Evolutionary conservation across 2,888 invertebrate species (phyloP).

Genomic region (Lymantria dispar): DNA sequence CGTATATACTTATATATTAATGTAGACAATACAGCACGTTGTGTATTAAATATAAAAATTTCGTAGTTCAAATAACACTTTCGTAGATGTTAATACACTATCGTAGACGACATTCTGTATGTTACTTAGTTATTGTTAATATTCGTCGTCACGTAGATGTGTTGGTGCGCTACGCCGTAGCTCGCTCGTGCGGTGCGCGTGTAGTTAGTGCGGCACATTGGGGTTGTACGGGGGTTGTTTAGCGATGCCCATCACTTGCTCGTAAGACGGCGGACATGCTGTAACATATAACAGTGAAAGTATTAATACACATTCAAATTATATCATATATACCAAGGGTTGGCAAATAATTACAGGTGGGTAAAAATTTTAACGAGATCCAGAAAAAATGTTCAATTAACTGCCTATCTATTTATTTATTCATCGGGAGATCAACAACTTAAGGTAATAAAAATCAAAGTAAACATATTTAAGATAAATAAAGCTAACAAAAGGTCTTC

Average conservation of each 20-base stretch:
- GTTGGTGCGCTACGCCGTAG: not conserved
- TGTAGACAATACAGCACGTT: not conserved
- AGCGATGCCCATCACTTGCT: conserved; percentile 47
- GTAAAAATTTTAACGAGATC: too few relatives aligned
- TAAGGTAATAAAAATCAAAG: too few relatives aligned
- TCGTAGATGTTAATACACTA: not conserved
- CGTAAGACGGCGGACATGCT: conserved; percentile 60
- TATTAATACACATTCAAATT: too few relatives aligned
- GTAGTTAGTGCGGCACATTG: conserved; percentile 33
- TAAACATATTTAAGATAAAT: too few relatives aligned
- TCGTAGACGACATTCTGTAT: not conserved
- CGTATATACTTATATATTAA: not conserved
- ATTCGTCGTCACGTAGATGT: too few relatives aligned
- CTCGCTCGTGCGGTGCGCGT: too few relatives aligned
- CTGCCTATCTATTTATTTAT: too few relatives aligned
- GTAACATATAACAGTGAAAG: conserved; percentile 27
- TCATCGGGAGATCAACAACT: too few relatives aligned
- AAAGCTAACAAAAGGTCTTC: too few relatives aligned
- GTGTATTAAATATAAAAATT: not conserved
- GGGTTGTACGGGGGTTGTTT: conserved; percentile 51
- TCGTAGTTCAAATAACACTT: not conserved
- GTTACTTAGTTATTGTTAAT: not conserved
- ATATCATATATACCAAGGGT: too few relatives aligned
- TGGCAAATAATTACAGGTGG: too few relatives aligned
- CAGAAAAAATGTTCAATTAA: too few relatives aligned